phyloP scores from a whole-genome alignment of 2,113 vertebrate genomes.

The Oceanodroma tethys region DNA sequence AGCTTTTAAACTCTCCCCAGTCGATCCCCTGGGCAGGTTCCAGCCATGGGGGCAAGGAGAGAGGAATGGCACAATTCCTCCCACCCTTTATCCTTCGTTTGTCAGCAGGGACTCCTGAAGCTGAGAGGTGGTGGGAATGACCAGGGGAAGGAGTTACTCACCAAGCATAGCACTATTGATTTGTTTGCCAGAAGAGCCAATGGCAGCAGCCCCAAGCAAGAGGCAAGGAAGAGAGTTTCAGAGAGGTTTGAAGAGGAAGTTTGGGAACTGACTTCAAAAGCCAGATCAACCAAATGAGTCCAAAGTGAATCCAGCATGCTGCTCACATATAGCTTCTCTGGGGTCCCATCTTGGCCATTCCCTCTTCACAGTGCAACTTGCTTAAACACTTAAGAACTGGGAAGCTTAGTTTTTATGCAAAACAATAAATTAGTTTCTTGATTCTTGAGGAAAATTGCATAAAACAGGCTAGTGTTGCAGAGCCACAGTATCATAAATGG shows the following conservation, averaged over 20 bases:
- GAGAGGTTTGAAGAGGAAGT: not conserved
- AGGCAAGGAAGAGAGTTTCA: not conserved
- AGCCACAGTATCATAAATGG: not conserved
- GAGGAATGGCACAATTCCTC: not conserved
- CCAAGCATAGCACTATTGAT: rapidly evolving
- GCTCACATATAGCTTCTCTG: not conserved
- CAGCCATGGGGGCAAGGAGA: not conserved
- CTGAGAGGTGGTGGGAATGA: not conserved
- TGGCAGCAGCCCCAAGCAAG: not conserved
- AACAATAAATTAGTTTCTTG: not conserved
- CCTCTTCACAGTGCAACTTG: not conserved
- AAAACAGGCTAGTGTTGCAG: not conserved
- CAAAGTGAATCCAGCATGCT: not conserved
- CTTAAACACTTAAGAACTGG: not conserved
- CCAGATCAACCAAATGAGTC: not conserved
- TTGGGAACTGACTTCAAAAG: not conserved
- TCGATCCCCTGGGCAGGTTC: not conserved
- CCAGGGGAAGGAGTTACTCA: not conserved
- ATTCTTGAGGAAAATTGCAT: not conserved
- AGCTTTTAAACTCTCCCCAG: not conserved
- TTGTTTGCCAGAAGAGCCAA: not conserved
- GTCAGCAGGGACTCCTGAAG: not conserved
- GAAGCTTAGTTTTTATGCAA: not conserved
- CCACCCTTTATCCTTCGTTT: rapidly evolving
- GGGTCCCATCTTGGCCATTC: not conserved